These are phyloP conservation scores for Lithobates sylvaticus DNA, from an alignment of 2,797 vertebrate species.

Conservation along the genomic window DNA sequence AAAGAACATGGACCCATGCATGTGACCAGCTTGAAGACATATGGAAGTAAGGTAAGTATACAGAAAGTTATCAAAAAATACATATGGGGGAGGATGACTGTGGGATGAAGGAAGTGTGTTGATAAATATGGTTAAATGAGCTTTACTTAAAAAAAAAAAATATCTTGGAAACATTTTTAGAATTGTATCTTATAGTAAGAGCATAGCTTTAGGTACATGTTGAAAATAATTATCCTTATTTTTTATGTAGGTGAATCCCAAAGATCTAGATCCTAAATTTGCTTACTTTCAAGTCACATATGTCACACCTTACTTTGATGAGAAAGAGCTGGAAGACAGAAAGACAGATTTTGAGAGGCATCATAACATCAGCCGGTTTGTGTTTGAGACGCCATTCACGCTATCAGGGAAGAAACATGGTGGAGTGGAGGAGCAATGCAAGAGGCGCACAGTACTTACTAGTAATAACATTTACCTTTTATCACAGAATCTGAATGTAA, in stretches of 20 bases:
- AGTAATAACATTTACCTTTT: slow-evolving; percentile 72
- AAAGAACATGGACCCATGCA: too few relatives aligned
- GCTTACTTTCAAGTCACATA: slow-evolving; percentile 98
- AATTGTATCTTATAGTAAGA: too few relatives aligned
- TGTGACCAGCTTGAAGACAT: too few relatives aligned
- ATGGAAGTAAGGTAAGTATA: too few relatives aligned
- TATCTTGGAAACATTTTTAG: too few relatives aligned
- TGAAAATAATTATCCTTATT: background rate
- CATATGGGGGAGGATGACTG: too few relatives aligned
- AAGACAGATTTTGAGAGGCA: slow-evolving; percentile 95
- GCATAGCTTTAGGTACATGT: background rate
- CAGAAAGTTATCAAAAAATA: too few relatives aligned
- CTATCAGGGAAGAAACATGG: slow-evolving; percentile 96
- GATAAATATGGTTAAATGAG: too few relatives aligned
- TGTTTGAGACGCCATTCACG: slow-evolving; percentile 97
- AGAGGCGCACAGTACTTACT: slow-evolving; percentile 91
- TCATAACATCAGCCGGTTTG: slow-evolving; percentile 95
- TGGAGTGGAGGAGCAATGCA: slow-evolving; percentile 97
- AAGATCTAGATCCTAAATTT: slow-evolving; percentile 93
- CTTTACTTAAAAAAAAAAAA: too few relatives aligned
- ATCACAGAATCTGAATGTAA: too few relatives aligned
- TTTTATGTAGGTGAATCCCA: slow-evolving; percentile 89
- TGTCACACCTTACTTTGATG: slow-evolving; percentile 94
- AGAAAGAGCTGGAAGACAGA: slow-evolving; percentile 92
- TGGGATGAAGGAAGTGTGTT: too few relatives aligned